Evolutionary conservation across 1,140 invertebrate genomes (phyloP), one percentile per base, ranked within the genome.

Genomic region (Condylostylus longicornis): DNA sequence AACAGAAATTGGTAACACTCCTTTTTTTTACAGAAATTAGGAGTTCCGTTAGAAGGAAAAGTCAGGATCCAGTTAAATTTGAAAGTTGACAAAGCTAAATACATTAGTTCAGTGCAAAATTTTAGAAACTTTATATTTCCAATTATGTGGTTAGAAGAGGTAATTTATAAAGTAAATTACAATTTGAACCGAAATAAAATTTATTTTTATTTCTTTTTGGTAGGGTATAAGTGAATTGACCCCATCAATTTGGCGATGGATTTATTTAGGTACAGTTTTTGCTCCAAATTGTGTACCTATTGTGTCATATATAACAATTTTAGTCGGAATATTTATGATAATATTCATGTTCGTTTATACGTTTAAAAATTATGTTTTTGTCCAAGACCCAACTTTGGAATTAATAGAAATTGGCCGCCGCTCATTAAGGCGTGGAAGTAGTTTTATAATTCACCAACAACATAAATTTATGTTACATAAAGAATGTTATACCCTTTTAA

Each of bases 131-230:
- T 86, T 27, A 67, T 84, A 0, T 86, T 86, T 55, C 85, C 85
- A 1, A 72, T 88, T 21, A 82, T 88, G 72, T 88, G 84, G 85
- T 41, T 87, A 1, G 81, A 88, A 64, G 83, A 87, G 67, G 79
- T 80, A 61, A 64, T 57, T 42, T 20, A 19, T 28, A 18, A 33
- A 33, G 17, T 18, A 10, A 22, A 18, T 13, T 8, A 18, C 18
- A 19, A 15, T 35, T 25, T 35, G 8, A 21, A 25, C 5, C 22
- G 22, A 35, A 35, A 14, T 12, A 22, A 12, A 23, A 35, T 19
- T 15, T 22, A 12, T n/a, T 20, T 34, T 21, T 30, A 27, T 5
- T 37, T 36, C 21, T 10, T 43, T 42, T 35, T 38, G n/a, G n/a
- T 55, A 82, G 72, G 85, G 85, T 29, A 71, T 87, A n/a, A 75